Conservation (phyloP, 2,113 vertebrate species). For the Phycodurus eques region DNA sequence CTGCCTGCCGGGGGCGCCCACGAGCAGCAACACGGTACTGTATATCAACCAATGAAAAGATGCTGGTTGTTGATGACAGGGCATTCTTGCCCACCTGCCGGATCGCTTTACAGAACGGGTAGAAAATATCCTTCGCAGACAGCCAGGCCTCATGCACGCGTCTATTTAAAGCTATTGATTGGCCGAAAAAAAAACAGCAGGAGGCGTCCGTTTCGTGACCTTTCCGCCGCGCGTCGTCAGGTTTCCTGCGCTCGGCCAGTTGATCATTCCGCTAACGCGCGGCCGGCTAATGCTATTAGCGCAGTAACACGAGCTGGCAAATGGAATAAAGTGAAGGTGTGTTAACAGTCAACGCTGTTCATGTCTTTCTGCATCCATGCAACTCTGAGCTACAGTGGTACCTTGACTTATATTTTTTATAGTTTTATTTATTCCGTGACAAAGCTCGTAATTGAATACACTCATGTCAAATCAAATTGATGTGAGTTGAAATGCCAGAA, state of each 20-base stretch:
- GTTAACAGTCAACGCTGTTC: conserved; percentile 21
- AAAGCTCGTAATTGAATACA: neutral
- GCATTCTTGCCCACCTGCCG: conserved; percentile 27
- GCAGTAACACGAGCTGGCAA: conserved; percentile 55
- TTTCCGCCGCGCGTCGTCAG: conserved; percentile 60
- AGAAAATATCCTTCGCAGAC: conserved; percentile 31
- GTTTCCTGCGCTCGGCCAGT: conserved; percentile 56
- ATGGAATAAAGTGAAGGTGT: conserved; percentile 49
- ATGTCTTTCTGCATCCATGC: neutral
- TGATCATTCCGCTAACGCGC: conserved; percentile 58
- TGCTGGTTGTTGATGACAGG: conserved; percentile 34
- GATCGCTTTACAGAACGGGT: conserved; percentile 49
- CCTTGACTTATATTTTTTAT: too few species aligned
- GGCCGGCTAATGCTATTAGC: conserved; percentile 54
- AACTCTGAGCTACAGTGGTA: neutral
- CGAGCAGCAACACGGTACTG: neutral
- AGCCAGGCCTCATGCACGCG: conserved; percentile 35
- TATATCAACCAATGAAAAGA: neutral
- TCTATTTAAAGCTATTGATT: conserved; percentile 74
- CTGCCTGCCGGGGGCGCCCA: conserved; percentile 5
- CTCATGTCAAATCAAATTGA: too few species aligned
- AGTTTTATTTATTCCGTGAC: neutral
- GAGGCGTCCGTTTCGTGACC: conserved; percentile 57
- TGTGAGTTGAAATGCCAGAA: too few species aligned
- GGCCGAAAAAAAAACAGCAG: neutral